These are phyloP conservation scores for Diachasma alloeum DNA, from an alignment of 1,140 invertebrate genomes.

Conservation along the genomic window DNA sequence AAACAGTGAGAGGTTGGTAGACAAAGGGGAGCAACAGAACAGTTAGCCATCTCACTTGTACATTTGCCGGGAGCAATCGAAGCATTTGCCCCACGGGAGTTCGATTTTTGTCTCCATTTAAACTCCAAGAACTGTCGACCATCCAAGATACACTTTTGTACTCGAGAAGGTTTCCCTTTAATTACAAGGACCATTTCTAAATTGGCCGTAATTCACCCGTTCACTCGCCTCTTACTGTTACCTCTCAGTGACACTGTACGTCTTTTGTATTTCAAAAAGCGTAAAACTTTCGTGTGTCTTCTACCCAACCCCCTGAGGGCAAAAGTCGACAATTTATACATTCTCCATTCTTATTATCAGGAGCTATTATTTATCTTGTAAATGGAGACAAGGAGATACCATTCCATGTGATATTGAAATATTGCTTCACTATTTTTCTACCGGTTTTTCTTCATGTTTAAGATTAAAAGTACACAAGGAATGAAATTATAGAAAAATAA, in stretches of 20 bases:
- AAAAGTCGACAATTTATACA: slow-evolving; percentile 43
- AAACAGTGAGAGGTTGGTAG: neutral
- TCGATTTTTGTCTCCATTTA: slow-evolving; percentile 32
- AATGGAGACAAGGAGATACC: neutral
- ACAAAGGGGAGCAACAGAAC: neutral
- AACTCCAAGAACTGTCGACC: slow-evolving; percentile 16
- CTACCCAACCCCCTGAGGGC: slow-evolving; percentile 1
- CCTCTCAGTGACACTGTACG: neutral
- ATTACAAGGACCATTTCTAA: slow-evolving; percentile 45
- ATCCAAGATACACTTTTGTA: slow-evolving; percentile 19
- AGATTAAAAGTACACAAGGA: neutral
- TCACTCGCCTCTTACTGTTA: slow-evolving; percentile 22
- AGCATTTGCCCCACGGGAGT: slow-evolving; percentile 14
- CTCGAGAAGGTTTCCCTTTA: slow-evolving; percentile 33
- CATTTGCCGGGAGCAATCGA: slow-evolving; percentile 31
- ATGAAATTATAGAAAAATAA: neutral
- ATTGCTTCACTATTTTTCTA: neutral
- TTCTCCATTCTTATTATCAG: slow-evolving; percentile 39
- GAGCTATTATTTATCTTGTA: slow-evolving; percentile 4
- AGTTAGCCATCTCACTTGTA: slow-evolving; percentile 16
- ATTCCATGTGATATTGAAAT: neutral
- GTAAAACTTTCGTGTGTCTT: slow-evolving; percentile 17
- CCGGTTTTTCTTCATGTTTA: neutral
- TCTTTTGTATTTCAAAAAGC: slow-evolving; percentile 15
- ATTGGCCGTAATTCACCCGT: slow-evolving; percentile 48